Evolutionary conservation across 2,888 invertebrate genomes (phyloP).

Genomic region (Hemaris fuciformis): DNA sequence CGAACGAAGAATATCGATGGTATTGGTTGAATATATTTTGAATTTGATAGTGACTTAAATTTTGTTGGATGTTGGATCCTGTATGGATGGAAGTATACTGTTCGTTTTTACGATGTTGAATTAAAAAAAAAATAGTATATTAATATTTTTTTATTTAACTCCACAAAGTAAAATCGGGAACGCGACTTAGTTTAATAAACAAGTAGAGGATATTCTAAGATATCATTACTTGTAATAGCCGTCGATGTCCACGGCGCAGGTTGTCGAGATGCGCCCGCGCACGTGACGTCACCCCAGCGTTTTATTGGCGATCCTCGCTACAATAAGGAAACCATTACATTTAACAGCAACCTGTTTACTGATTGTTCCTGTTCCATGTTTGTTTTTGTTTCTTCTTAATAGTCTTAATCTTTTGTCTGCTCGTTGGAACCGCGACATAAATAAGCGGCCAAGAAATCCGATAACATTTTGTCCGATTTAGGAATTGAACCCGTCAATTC

Average conservation of each 20-base stretch:
- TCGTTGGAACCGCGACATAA: too few species aligned
- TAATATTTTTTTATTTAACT: background rate
- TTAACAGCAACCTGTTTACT: slow-evolving; percentile 8
- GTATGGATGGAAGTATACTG: too few species aligned
- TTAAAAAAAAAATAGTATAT: too few species aligned
- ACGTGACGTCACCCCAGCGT: slow-evolving; percentile 1
- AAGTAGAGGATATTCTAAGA: slow-evolving; percentile 4
- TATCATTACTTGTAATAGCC: slow-evolving; percentile 10
- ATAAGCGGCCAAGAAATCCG: too few species aligned
- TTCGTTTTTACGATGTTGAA: too few species aligned
- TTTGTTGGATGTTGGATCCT: too few species aligned
- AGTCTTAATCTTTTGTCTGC: background rate
- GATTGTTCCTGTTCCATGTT: slow-evolving; percentile 12
- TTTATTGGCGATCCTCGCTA: slow-evolving; percentile 7
- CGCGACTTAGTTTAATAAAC: background rate
- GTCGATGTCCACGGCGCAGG: slow-evolving; percentile 7
- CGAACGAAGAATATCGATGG: too few species aligned
- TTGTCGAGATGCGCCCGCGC: slow-evolving; percentile 8
- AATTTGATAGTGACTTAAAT: too few species aligned
- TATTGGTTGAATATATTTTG: too few species aligned
- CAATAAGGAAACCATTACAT: slow-evolving; percentile 10
- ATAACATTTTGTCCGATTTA: too few species aligned
- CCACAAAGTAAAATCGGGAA: background rate
- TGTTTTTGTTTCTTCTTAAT: slow-evolving; percentile 8
- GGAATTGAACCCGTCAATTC: too few species aligned